These are phyloP conservation scores for Paraplagusia blochii DNA, from an alignment of 2,113 vertebrate species.

Conservation along the genomic window DNA sequence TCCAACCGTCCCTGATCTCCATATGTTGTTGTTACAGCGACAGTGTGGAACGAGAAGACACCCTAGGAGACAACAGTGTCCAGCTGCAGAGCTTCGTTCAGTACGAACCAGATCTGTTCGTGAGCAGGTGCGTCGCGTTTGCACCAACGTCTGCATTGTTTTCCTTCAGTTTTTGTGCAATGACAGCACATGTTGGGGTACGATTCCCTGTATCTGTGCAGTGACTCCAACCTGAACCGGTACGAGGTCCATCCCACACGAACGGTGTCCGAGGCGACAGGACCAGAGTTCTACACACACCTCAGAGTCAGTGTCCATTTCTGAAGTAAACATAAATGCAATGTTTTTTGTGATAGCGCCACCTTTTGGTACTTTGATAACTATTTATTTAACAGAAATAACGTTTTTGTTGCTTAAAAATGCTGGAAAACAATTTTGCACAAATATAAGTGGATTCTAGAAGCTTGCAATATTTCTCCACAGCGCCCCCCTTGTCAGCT, in stretches of 20 bases:
- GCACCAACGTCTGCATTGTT: not conserved
- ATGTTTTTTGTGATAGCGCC: too few species aligned
- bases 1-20: not conserved
- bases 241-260: conserved; percentile 87
- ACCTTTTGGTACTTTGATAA: too few species aligned
- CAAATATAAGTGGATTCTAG: too few species aligned
- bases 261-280: conserved; percentile 74
- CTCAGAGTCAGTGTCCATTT: conserved; percentile 79
- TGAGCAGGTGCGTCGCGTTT: conserved; percentile 78
- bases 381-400: too few species aligned
- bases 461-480: too few species aligned
- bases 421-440: too few species aligned
- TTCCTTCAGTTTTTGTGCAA: not conserved
- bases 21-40: conserved; percentile 70
- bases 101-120: conserved; percentile 86
- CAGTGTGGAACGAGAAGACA: conserved; percentile 79
- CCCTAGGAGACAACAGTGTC: conserved; percentile 79
- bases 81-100: conserved; percentile 77
- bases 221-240: conserved; percentile 84
- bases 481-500: too few species aligned
- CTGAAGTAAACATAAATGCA: too few species aligned
- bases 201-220: too few species aligned
- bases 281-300: conserved; percentile 86
- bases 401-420: too few species aligned
- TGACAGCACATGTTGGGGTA: not conserved